Evolutionary conservation across 35 echinoderm and acorn worm genomes (phyloP).

Genomic region (Ophioderma brevispina): DNA sequence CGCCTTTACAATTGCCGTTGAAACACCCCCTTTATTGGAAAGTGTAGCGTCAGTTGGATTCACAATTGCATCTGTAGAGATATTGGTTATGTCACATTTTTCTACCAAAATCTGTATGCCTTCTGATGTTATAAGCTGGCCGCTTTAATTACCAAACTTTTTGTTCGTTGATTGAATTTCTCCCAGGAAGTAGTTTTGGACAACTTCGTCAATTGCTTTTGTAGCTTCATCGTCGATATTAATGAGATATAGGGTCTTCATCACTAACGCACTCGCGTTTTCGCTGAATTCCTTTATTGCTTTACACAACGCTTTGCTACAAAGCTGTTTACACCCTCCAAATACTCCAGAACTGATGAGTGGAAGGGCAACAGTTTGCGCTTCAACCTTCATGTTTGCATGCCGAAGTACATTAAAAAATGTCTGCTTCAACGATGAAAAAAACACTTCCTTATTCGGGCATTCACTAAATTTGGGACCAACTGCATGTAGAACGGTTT

Average conservation of each 20-base stretch:
- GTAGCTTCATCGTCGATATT: not conserved
- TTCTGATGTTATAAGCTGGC: not conserved
- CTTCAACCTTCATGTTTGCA: conserved; percentile 20
- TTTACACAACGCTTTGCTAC: not conserved
- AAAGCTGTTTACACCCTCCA: not conserved
- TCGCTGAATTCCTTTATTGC: not conserved
- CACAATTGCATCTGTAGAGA: not conserved
- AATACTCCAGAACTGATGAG: conserved; percentile 52
- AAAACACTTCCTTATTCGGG: conserved; percentile 20
- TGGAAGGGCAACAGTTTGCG: conserved; percentile 27
- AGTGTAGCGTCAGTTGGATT: not conserved
- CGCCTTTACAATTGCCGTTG: not conserved
- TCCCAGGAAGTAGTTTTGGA: no score
- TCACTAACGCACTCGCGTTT: not conserved
- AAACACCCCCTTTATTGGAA: not conserved
- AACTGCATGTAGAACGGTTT: conserved; percentile 44
- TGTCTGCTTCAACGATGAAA: conserved; percentile 27
- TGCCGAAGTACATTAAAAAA: conserved; percentile 19
- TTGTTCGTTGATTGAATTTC: no score
- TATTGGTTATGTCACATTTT: not conserved
- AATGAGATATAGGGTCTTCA: not conserved
- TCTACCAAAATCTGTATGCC: not conserved
- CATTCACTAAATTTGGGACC: conserved; percentile 45
- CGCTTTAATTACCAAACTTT: no score
- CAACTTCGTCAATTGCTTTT: not conserved